phyloP scores from a whole-genome alignment of 1,140 invertebrate species.

The Camponotus floridanus region DNA sequence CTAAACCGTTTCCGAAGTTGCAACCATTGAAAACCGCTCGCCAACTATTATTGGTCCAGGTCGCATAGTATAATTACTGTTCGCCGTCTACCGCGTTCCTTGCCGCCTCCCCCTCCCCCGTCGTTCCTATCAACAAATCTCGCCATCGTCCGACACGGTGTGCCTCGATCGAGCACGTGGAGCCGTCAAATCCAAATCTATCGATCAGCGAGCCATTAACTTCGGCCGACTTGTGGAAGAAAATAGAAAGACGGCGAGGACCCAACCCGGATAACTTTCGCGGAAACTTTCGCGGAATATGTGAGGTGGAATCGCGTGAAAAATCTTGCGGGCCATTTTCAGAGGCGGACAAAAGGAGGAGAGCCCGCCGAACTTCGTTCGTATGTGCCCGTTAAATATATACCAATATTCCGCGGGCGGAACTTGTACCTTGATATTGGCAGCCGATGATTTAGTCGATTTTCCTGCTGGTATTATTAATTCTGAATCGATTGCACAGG shows the following conservation, averaged over 20 bases:
- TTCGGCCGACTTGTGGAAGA: constrained; percentile 61
- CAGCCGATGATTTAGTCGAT: constrained; percentile 72
- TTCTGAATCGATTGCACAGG: constrained; percentile 47
- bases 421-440: constrained; percentile 74
- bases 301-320: constrained; percentile 74
- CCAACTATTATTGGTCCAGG: constrained; percentile 80
- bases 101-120: background rate
- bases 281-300: constrained; percentile 72
- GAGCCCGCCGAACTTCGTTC: constrained; percentile 25
- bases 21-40: constrained; percentile 79
- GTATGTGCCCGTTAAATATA: constrained; percentile 69
- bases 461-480: constrained; percentile 55
- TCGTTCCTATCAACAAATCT: constrained; percentile 27
- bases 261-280: constrained; percentile 71
- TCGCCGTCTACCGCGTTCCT: constrained; percentile 49
- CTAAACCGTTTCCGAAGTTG: constrained; percentile 81
- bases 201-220: constrained; percentile 66
- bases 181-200: constrained; percentile 68
- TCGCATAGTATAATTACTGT: constrained; percentile 81
- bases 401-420: constrained; percentile 57
- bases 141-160: constrained; percentile 28
- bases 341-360: constrained; percentile 65
- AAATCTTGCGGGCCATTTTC: constrained; percentile 74
- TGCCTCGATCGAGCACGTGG: constrained; percentile 46
- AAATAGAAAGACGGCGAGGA: constrained; percentile 49